Percentiles rank a stretch among this genome's conserved stretches.
These are phyloP conservation scores for Protobothrops mucrosquamatus DNA, from an alignment of 2,113 vertebrate genomes.

Conservation along the genomic window DNA sequence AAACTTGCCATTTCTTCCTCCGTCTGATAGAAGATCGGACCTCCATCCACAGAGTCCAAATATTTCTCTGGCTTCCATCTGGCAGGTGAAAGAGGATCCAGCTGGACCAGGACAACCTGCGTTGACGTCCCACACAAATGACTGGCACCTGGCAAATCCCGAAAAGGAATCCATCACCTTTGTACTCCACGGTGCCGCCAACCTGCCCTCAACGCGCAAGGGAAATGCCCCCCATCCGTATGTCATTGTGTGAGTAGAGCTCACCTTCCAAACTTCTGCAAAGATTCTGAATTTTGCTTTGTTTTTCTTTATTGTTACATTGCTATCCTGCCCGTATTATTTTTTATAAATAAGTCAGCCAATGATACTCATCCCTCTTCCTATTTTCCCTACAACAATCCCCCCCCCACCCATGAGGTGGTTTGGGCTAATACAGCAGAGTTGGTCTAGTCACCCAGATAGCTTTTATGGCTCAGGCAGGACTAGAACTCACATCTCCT, in stretches of 20 bases:
- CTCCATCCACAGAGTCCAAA: rapidly evolving
- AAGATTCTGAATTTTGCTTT: background rate
- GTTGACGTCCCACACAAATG: background rate
- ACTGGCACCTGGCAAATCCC: conserved; percentile 54
- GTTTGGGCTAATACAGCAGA: background rate
- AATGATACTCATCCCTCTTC: background rate
- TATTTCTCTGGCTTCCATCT: background rate
- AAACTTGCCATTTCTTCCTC: background rate
- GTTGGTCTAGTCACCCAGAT: background rate
- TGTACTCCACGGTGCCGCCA: conserved; percentile 62
- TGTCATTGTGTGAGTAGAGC: conserved; percentile 56
- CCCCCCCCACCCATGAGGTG: background rate
- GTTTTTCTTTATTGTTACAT: background rate
- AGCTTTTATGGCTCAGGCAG: background rate
- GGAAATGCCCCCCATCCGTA: conserved; percentile 47
- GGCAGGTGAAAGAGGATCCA: conserved; percentile 48
- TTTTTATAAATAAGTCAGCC: background rate
- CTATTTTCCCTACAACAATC: background rate
- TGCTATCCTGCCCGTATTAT: background rate
- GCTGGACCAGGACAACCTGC: background rate
- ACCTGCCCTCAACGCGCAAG: conserved; percentile 43
- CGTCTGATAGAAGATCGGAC: background rate
- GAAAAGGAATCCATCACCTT: conserved; percentile 55
- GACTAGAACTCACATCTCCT: background rate
- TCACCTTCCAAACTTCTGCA: background rate